Base-by-base conservation (phyloP, 2,797 vertebrate species). In the Rhinoraja longicauda region DNA sequence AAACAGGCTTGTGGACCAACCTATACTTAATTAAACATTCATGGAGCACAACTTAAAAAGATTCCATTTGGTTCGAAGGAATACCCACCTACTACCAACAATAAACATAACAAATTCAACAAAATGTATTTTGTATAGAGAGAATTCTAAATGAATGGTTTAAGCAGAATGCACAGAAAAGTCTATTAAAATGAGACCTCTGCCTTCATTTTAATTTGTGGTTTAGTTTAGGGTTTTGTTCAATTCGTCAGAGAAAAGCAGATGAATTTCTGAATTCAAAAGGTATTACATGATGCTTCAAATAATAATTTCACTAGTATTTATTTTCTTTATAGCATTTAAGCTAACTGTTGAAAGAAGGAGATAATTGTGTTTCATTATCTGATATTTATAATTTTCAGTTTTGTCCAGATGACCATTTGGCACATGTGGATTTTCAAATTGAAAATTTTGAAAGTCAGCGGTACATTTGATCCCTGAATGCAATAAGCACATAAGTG, bases 181-280 rank as follows among this genome's bases (percentile, higher is more conserved):
- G 67, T 90, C 32, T 17, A 67, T 73, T 91, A 91, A 91, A 91
- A 91, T 73, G 36, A 73, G 90, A 72, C 70, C 67, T 92, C 90
- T 92, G 90, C 90, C 90, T 75, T 92, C 32, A 92, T 92, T 92
- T 45, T 75, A 75, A 75, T 91, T 91, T 92, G 90, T 57, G 45
- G 26, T 75, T 73, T 72, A 4, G 7, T 2, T 45, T 70, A 21
- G 32, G 62, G n/a, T 67, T 75, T 64, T 8, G 13, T 39, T 53
- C 70, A 92, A 5, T 53, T 39, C 12, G 21, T 29, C 13, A 62
- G 57, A 45, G 32, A 67, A 72, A 91, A 72, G 64, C 82, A 86
- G 36, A 72, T 91, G 64, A 70, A 70, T 2, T 53, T 17, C 70
- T 73, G 70, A 92, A 73, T 92, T 92, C 29, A 24, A 15, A 73